These are phyloP conservation scores for Chironomus tentans DNA, from an alignment of 2,888 invertebrate species.

Conservation along the genomic window DNA sequence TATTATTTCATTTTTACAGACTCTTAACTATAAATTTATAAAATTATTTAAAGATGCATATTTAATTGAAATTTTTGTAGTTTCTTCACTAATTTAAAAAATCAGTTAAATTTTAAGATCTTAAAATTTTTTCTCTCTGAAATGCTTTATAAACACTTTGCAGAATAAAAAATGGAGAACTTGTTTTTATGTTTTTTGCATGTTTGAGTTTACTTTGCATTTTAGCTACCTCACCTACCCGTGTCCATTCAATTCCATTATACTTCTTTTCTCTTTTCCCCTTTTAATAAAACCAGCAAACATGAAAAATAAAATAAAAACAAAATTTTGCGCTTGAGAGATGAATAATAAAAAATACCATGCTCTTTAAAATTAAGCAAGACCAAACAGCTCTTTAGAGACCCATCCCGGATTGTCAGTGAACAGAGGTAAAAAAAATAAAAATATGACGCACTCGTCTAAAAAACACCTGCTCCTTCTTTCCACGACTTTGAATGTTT, in stretches of 20 bases:
- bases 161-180: too few species aligned
- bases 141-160: too few species aligned
- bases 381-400: background rate
- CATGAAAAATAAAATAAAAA: background rate
- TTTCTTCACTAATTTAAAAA: too few species aligned
- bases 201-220: background rate
- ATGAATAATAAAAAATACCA: conserved; percentile 13
- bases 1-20: too few species aligned
- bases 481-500: background rate
- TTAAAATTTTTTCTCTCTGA: too few species aligned
- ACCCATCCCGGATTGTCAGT: background rate
- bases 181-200: too few species aligned
- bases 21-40: too few species aligned
- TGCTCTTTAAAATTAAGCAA: background rate
- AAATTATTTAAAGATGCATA: too few species aligned
- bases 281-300: background rate
- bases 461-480: conserved; percentile 2
- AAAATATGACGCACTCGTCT: background rate
- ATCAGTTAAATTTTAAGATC: too few species aligned
- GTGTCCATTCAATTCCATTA: background rate
- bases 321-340: conserved; percentile 9
- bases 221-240: background rate
- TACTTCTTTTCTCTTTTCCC: background rate
- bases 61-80: too few species aligned
- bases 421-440: background rate